A percentile compares a stretch with the other conserved stretches of the same genome.
These are phyloP conservation scores for Crepidodera aurea DNA, from an alignment of 2,888 invertebrate species.

Conservation along the genomic window DNA sequence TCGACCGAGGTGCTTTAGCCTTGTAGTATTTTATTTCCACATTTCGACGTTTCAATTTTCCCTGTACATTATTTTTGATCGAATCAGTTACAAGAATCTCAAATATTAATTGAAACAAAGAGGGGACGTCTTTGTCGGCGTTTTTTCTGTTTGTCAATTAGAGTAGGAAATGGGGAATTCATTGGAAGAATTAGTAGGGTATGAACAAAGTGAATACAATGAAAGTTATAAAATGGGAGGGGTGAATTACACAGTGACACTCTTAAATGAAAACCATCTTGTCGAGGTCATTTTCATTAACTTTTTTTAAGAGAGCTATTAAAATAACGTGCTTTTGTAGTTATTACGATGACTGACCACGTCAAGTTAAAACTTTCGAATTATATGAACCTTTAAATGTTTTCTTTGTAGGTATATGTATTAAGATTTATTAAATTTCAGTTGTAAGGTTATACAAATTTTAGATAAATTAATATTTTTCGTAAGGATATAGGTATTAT, in stretches of 20 bases:
- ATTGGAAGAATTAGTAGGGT: conserved; percentile 41
- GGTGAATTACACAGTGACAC: conserved; percentile 22
- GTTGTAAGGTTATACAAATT: no score
- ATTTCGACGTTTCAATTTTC: neutral
- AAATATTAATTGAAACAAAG: conserved; percentile 23
- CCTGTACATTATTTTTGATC: conserved; percentile 16
- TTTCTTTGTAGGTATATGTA: no score
- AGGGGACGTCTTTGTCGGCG: conserved; percentile 25
- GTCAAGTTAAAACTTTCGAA: no score
- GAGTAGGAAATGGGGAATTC: conserved; percentile 37
- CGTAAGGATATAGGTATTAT: no score
- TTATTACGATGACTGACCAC: no score
- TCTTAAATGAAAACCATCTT: conserved; percentile 43
- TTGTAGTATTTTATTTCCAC: no score
- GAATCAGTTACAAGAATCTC: conserved; percentile 25
- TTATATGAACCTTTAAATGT: no score
- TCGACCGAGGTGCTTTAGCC: no score
- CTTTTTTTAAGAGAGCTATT: conserved; percentile 34
- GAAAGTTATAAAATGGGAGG: conserved; percentile 15
- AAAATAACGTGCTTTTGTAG: conserved; percentile 16
- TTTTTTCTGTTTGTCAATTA: conserved; percentile 40
- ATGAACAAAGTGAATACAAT: conserved; percentile 38
- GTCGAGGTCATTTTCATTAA: conserved; percentile 50
- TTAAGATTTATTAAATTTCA: no score
- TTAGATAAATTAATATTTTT: no score